A percentile compares a stretch with the other conserved stretches of the same genome.
These are phyloP conservation scores for Acrobasis consociella DNA, from an alignment of 2,888 invertebrate species.

Conservation along the genomic window DNA sequence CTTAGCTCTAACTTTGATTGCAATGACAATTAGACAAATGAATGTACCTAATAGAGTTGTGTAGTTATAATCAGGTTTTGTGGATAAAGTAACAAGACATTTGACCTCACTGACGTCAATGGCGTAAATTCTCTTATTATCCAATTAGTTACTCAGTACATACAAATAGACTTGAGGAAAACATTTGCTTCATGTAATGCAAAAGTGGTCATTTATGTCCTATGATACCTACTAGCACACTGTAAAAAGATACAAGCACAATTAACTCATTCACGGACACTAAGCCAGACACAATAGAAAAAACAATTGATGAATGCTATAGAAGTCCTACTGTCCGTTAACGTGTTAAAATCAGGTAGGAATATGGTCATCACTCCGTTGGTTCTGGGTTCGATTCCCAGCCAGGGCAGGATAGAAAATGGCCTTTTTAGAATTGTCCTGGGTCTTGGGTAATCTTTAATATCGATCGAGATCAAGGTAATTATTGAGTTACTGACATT, in stretches of 20 bases:
- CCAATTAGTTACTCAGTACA: neutral
- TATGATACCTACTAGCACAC: neutral
- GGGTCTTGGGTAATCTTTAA: too few relatives aligned
- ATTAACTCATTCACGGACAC: too few relatives aligned
- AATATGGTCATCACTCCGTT: too few relatives aligned
- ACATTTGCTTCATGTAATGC: neutral
- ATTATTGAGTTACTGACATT: too few relatives aligned
- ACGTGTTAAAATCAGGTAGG: too few relatives aligned
- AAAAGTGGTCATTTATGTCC: neutral
- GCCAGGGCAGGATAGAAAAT: too few relatives aligned
- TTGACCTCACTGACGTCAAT: slow-evolving; percentile 30
- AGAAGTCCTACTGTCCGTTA: too few relatives aligned
- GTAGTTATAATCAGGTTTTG: slow-evolving; percentile 5
- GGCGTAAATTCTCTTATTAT: slow-evolving; percentile 7
- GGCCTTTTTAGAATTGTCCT: too few relatives aligned
- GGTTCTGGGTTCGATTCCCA: too few relatives aligned
- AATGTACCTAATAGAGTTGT: neutral
- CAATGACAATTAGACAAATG: neutral
- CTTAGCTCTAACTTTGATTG: neutral
- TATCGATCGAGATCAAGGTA: too few relatives aligned
- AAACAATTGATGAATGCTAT: too few relatives aligned
- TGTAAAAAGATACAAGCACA: neutral
- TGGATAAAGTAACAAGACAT: slow-evolving; percentile 5
- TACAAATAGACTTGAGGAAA: slow-evolving; percentile 1
- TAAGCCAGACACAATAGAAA: too few relatives aligned